These are phyloP conservation scores for Dicyrtomina minuta DNA, from an alignment of 2,888 invertebrate species.

Conservation along the genomic window DNA sequence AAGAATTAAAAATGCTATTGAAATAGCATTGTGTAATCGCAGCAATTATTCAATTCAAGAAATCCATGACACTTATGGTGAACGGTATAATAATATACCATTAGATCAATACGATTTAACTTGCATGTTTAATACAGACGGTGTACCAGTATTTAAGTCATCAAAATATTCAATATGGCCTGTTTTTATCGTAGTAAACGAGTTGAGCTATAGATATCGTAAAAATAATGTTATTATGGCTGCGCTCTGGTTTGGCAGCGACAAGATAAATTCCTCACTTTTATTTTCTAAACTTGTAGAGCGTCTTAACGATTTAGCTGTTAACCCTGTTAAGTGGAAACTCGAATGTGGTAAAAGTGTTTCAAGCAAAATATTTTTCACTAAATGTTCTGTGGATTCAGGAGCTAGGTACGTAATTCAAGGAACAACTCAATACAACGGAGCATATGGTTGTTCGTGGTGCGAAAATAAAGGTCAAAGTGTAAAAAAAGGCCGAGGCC, in stretches of 20 bases:
- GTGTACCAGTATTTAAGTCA: too few relatives aligned
- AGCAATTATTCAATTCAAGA: too few relatives aligned
- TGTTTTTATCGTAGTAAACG: not conserved
- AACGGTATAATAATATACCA: too few relatives aligned
- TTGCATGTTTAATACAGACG: too few relatives aligned
- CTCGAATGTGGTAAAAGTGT: not conserved
- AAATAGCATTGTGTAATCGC: too few relatives aligned
- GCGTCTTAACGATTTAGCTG: not conserved
- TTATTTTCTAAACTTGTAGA: not conserved
- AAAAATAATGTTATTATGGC: not conserved
- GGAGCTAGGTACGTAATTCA: constrained; percentile 31
- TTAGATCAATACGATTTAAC: not conserved
- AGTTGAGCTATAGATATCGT: not conserved
- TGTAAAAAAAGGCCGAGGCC: not conserved
- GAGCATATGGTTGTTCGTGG: constrained; percentile 32
- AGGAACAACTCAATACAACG: constrained; percentile 35
- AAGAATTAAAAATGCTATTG: too few relatives aligned
- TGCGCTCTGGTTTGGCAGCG: not conserved
- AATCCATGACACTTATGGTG: too few relatives aligned
- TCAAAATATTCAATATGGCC: not conserved
- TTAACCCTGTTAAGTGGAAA: not conserved
- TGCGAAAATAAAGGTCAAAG: constrained; percentile 23
- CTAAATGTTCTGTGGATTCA: constrained; percentile 27
- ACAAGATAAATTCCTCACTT: not conserved
- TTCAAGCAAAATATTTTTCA: constrained; percentile 7